Evolutionary conservation across 2,113 vertebrate genomes (phyloP), one percentile per base, ranked within the genome.

Genomic region (Puntigrus tetrazona): DNA sequence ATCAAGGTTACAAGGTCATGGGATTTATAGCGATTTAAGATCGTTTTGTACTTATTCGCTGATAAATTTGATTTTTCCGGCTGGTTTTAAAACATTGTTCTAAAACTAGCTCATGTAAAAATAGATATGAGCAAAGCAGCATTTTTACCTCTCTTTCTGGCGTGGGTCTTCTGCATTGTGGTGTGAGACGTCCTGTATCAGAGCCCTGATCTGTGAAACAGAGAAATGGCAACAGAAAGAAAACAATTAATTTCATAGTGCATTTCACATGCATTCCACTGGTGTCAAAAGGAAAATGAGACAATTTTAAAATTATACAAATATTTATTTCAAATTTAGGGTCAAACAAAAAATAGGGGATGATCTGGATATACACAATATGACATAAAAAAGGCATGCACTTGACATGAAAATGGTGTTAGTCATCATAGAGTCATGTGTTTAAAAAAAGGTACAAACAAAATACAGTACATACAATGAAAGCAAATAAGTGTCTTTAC

Each of bases 111-210:
- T 47, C 5, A 80, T 67, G 25, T 47, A 65, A 31, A 63, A 67
- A 50, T 41, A 50, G 36, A 63, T 18, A 34, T 9, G 18, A 34
- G 75, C 1, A 20, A 83, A 27, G 38, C 36, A 75, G 38, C 87
- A 47, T 85, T 73, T 80, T 84, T 96, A 99, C 98, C 97, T 99
- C 98, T 96, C 94, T 96, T 75, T 98, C 96, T 29, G 96, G 92
- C 87, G 94, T 93, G 86, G 92, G 93, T 93, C 95, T 96, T 95
- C 95, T 95, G 82, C 95, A 96, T 91, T 95, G 94, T 79, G 96
- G 91, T 55, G 93, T 87, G 86, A 93, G 94, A 86, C 92, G 94
- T 84, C 96, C 95, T 88, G 94, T 87, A 77, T 98, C 97, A 88
- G 94, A 90, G 85, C 96, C 93, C 61, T 94, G 96, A 92, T 97